A percentile compares a stretch with the other conserved stretches of the same genome.
These are phyloP conservation scores for Tupaia tana DNA, from an alignment of 2,113 vertebrate genomes.

Conservation along the genomic window DNA sequence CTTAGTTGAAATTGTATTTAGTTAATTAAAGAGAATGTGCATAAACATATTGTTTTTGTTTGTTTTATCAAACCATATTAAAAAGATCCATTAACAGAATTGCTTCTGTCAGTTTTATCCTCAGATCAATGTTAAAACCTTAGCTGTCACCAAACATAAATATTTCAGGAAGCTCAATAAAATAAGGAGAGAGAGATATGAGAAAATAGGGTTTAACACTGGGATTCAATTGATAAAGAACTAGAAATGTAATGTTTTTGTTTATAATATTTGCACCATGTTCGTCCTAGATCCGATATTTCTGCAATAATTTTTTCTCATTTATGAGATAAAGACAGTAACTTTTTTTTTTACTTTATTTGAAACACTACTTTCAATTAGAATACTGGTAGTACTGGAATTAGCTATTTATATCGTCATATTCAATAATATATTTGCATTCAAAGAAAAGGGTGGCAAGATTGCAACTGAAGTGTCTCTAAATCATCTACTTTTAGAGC, in stretches of 20 bases:
- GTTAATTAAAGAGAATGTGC: neutral
- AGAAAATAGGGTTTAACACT: neutral
- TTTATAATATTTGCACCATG: neutral
- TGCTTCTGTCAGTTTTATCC: slow-evolving; percentile 11
- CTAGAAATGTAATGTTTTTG: neutral
- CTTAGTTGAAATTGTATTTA: neutral
- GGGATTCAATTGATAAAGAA: slow-evolving; percentile 25
- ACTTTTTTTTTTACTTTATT: neutral
- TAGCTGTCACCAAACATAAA: neutral
- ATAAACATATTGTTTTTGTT: neutral
- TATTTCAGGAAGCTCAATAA: neutral
- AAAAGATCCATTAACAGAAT: neutral
- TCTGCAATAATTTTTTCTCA: neutral
- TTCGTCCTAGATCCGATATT: neutral
- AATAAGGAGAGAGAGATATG: neutral
- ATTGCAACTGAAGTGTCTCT: neutral
- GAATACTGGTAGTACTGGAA: neutral
- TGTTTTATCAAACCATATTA: neutral
- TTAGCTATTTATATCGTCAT: neutral
- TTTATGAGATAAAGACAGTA: too few species aligned
- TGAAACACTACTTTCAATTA: neutral
- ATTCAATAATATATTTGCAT: neutral
- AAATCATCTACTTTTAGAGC: neutral
- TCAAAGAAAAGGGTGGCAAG: neutral
- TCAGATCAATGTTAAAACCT: neutral